Base-by-base conservation (phyloP, 2,113 vertebrate species). In the Colinus virginianus region DNA sequence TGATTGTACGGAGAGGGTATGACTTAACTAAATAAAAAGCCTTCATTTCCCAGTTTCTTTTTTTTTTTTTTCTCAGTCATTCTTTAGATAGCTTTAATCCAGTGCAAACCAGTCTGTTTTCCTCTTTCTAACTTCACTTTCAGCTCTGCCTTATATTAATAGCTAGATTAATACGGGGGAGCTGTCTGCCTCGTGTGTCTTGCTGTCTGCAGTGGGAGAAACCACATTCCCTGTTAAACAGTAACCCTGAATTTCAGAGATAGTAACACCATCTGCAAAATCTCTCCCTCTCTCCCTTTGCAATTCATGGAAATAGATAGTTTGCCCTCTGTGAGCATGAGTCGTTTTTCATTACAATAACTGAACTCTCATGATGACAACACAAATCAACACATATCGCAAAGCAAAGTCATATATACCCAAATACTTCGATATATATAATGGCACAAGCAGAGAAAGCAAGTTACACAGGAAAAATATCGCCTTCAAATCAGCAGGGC, bases 181-280 rank as follows among this genome's bases (percentile, higher is more conserved):
- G 59, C 40, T 71, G 43, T 51, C 81, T 89, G 75, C 61, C 38
- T 90, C 1, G 0, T 26, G 25, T 78, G 42, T 63, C 43, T 43
- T 63, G 34, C 84, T 67, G 48, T 74, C 67, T 74, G 34, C 67
- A 82, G 38, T 36, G 56, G 38, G 67, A 85, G 71, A 90, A 95
- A 87, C n/a, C 0, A 0, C 75, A 53, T 46, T 66, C 68, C 55
- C 56, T 67, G 42, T 43, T 76, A n/a, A 68, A 69, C 3, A 46
- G 63, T 38, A 87, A 63, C 0, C 3, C 25, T 63, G 51, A 63
- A 46, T 89, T 40, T 67, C n/a, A n/a, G 42, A 86, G 83, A 81
- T 23, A 83, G 61, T 19, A 80, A 83, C 28, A 63, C 49, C 62
- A 88, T 82, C 91, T 95, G 84, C 75, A 90, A 94, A 90, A 76